Percentiles rank a stretch among this genome's conserved stretches.
These are phyloP conservation scores for Drosophila suboccidentalis DNA, from an alignment of 2,888 invertebrate genomes.

Conservation along the genomic window DNA sequence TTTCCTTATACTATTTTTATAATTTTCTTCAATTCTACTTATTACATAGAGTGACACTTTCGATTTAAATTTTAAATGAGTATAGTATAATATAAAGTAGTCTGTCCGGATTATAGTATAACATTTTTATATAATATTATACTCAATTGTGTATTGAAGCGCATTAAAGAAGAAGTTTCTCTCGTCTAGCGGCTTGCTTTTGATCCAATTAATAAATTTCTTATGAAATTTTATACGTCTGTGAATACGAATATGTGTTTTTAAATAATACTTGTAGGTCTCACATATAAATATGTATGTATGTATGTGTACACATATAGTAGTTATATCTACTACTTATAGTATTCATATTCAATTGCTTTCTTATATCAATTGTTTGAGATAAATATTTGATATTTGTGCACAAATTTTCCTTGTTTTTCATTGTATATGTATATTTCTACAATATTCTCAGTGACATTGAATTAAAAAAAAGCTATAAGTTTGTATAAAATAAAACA, in stretches of 20 bases:
- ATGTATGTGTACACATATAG: neutral
- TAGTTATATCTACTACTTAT: neutral
- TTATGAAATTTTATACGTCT: slow-evolving; percentile 27
- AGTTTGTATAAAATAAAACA: neutral
- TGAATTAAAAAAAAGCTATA: slow-evolving; percentile 4
- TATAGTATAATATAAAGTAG: neutral
- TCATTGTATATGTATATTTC: slow-evolving; percentile 48
- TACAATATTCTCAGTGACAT: slow-evolving; percentile 12
- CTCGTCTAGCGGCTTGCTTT: slow-evolving; percentile 27
- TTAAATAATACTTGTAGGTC: slow-evolving; percentile 2
- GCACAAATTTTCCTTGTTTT: slow-evolving; percentile 49
- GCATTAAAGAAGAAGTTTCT: slow-evolving; percentile 30
- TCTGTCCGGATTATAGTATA: neutral
- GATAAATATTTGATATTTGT: slow-evolving; percentile 24
- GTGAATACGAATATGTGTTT: neutral
- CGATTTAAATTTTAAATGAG: neutral
- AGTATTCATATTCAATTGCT: slow-evolving; percentile 5
- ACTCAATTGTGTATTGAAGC: slow-evolving; percentile 21
- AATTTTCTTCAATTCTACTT: neutral
- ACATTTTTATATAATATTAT: no score
- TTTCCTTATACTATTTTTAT: neutral
- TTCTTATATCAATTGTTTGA: slow-evolving; percentile 18
- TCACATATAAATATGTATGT: no score
- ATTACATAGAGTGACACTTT: neutral
- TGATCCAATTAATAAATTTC: slow-evolving; percentile 47